Evolutionary conservation across 2,113 vertebrate genomes (phyloP).

Genomic region (Camelus dromedarius): DNA sequence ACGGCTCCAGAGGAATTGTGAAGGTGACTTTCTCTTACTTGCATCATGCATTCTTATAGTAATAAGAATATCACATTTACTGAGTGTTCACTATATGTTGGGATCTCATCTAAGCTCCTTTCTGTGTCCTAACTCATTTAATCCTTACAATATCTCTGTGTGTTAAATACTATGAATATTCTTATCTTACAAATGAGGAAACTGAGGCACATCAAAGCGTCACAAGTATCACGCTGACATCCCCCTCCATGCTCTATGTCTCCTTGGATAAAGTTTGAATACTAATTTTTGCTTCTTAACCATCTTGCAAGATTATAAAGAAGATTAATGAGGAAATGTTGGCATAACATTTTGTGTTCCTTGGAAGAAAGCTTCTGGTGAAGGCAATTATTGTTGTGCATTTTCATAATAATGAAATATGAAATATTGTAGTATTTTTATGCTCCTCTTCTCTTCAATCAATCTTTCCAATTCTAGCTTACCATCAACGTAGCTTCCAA

Average conservation of each 20-base stretch:
- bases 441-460: constrained; percentile 53
- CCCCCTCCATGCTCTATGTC: not conserved
- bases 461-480: constrained; percentile 45
- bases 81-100: not conserved
- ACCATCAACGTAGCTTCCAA: constrained; percentile 21
- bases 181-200: not conserved
- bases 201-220: not conserved
- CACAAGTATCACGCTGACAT: not conserved
- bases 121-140: not conserved
- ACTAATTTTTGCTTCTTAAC: constrained; percentile 39
- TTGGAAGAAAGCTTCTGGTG: constrained; percentile 67
- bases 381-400: constrained; percentile 66
- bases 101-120: not conserved
- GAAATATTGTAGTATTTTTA: constrained; percentile 63
- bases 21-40: not conserved
- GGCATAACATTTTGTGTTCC: constrained; percentile 66
- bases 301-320: constrained; percentile 52
- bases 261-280: not conserved
- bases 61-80: not conserved
- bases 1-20: not conserved
- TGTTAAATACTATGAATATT: not conserved
- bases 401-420: constrained; percentile 75
- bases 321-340: constrained; percentile 72
- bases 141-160: not conserved
- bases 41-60: not conserved